Evolutionary conservation across 2,888 invertebrate species (phyloP).

Genomic region (Caenorhabditis japonica): DNA sequence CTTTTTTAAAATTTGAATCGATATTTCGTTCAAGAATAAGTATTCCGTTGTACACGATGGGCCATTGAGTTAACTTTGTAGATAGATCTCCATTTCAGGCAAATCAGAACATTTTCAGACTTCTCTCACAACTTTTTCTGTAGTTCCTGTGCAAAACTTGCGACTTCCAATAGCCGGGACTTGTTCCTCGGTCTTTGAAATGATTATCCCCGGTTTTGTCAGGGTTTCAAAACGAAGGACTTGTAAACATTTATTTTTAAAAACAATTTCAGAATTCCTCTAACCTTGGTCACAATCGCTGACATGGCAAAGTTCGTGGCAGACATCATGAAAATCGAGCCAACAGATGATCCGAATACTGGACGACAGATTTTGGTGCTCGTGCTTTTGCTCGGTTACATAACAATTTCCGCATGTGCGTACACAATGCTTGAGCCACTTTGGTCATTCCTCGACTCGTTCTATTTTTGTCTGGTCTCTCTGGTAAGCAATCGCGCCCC

Average conservation of each 20-base stretch:
- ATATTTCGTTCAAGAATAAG: too few species aligned
- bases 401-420: slow-evolving; percentile 67
- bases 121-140: too few species aligned
- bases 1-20: too few species aligned
- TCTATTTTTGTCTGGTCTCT: slow-evolving; percentile 76
- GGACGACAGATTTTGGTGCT: slow-evolving; percentile 52
- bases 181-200: too few species aligned
- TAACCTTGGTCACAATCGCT: slow-evolving; percentile 76
- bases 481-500: slow-evolving; percentile 59
- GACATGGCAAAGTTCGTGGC: slow-evolving; percentile 76
- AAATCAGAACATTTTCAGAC: too few species aligned
- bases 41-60: too few species aligned
- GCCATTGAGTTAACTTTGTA: too few species aligned
- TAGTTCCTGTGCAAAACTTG: too few species aligned
- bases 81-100: too few species aligned
- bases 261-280: slow-evolving; percentile 66
- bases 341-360: slow-evolving; percentile 46
- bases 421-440: slow-evolving; percentile 66
- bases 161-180: too few species aligned
- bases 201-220: too few species aligned
- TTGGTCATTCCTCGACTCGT: slow-evolving; percentile 73
- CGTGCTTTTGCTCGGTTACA: slow-evolving; percentile 70
- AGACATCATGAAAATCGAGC: slow-evolving; percentile 60
- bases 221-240: not conserved
- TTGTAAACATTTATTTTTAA: not conserved